phyloP scores from a whole-genome alignment of 2,113 vertebrate genomes.

The Bambusicola thoracicus region DNA sequence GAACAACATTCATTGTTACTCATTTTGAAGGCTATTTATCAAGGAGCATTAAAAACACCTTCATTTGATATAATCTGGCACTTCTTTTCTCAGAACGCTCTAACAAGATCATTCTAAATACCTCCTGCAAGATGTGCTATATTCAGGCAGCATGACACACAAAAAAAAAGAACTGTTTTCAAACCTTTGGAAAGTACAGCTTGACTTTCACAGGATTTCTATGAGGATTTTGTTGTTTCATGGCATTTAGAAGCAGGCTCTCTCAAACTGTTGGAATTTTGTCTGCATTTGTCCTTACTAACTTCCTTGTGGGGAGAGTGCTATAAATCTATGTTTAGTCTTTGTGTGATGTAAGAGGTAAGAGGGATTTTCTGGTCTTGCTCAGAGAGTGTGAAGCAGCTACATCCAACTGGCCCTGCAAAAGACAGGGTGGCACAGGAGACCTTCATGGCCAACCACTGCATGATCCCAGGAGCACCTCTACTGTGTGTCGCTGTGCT shows the following conservation, averaged over 20 bases:
- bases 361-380: not conserved
- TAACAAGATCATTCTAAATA: constrained; percentile 38
- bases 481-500: not conserved
- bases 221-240: not conserved
- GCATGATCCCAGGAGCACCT: not conserved
- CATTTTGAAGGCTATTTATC: constrained; percentile 35
- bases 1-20: not conserved
- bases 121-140: constrained; percentile 6
- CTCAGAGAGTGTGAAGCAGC: not conserved
- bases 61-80: constrained; percentile 27
- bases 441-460: not conserved
- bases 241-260: not conserved
- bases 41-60: constrained; percentile 39
- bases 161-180: not conserved
- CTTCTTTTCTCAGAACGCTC: not conserved
- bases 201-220: not conserved
- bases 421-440: not conserved
- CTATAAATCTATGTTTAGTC: not conserved
- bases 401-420: not conserved
- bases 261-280: not conserved
- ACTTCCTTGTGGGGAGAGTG: not conserved
- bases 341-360: not conserved
- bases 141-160: not conserved
- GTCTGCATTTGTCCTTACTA: not conserved
- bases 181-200: not conserved